A percentile compares a stretch with the other conserved stretches of the same genome.
phyloP scores from a whole-genome alignment of 30 jellyfish, hydroid and myxozoan genomes.

The Clytia hemisphaerica region DNA sequence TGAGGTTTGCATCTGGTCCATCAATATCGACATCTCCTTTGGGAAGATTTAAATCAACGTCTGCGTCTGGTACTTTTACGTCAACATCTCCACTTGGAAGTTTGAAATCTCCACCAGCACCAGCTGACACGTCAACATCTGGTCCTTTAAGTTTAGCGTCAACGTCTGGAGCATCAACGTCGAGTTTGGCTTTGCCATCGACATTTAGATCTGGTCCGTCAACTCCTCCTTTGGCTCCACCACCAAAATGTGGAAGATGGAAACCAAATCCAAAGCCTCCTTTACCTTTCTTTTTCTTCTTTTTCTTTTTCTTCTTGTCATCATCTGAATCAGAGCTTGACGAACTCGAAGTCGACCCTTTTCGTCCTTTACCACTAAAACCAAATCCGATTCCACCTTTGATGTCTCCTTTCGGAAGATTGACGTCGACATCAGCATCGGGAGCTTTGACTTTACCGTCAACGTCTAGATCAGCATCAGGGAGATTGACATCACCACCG shows the following conservation, averaged over 20 bases:
- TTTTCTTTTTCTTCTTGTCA: conserved; percentile 17
- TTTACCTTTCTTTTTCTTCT: neutral
- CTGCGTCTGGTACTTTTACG: conserved; percentile 19
- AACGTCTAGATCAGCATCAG: conserved; percentile 10
- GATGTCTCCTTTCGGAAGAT: neutral
- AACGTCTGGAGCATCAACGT: neutral
- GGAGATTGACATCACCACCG: conserved; percentile 5
- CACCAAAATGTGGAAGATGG: conserved; percentile 23
- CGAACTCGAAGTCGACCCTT: conserved; percentile 2
- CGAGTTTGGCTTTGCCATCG: neutral
- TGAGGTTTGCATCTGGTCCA: conserved; percentile 2
- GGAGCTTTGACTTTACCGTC: conserved; percentile 20
- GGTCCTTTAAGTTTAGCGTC: conserved; percentile 1
- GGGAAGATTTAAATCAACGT: too few relatives aligned
- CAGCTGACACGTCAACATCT: conserved; percentile 4
- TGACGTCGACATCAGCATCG: too few relatives aligned
- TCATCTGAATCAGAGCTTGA: conserved; percentile 15
- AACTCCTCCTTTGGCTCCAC: conserved; percentile 20
- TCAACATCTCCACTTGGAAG: conserved; percentile 4
- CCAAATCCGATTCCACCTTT: conserved; percentile 20
- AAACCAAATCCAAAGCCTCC: conserved; percentile 24
- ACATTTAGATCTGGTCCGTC: conserved; percentile 18
- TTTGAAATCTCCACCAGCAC: too few relatives aligned
- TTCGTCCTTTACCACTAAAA: conserved; percentile 13
- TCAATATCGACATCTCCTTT: neutral